Conservation (phyloP, 2,113 vertebrate genomes). For the Trichomycterus rosablanca region DNA sequence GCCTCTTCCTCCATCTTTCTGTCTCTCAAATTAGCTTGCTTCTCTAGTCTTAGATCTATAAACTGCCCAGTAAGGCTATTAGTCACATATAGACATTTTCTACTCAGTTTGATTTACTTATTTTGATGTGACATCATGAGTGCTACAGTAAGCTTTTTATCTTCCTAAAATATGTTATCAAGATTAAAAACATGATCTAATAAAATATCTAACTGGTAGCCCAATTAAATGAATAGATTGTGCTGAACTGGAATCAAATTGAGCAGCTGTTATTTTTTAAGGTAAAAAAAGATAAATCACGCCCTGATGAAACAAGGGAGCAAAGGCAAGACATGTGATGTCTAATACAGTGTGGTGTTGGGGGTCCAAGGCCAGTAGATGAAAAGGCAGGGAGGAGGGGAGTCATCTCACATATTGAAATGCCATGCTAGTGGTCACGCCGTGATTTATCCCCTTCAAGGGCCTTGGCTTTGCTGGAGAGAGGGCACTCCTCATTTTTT, state of each 20-base stretch:
- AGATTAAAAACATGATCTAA: constrained; percentile 14
- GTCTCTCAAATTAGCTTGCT: background rate
- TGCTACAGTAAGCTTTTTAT: background rate
- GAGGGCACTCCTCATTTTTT: constrained; percentile 18
- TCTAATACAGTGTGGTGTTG: constrained; percentile 29
- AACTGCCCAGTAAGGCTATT: constrained; percentile 11
- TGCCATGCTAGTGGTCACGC: constrained; percentile 32
- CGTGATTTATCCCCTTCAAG: constrained; percentile 42
- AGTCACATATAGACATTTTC: constrained; percentile 22
- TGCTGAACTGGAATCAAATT: constrained; percentile 49
- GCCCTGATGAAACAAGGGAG: constrained; percentile 22
- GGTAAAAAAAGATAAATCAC: constrained; percentile 24
- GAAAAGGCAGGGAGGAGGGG: constrained; percentile 22
- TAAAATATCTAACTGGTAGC: constrained; percentile 32
- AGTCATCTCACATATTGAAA: constrained; percentile 49
- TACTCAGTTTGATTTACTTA: background rate
- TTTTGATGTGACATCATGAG: background rate
- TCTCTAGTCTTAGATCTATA: constrained; percentile 9
- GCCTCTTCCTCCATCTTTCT: constrained; percentile 1
- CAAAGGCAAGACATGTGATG: constrained; percentile 16
- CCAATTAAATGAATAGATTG: constrained; percentile 46
- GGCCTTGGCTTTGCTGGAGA: constrained; percentile 32
- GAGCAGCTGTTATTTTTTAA: constrained; percentile 16
- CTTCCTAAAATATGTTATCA: background rate
- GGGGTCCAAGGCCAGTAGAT: constrained; percentile 39